Percentiles rank a stretch among this genome's conserved stretches.
phyloP scores from a whole-genome alignment of 2,888 invertebrate species.

The Cistogaster globosa region DNA sequence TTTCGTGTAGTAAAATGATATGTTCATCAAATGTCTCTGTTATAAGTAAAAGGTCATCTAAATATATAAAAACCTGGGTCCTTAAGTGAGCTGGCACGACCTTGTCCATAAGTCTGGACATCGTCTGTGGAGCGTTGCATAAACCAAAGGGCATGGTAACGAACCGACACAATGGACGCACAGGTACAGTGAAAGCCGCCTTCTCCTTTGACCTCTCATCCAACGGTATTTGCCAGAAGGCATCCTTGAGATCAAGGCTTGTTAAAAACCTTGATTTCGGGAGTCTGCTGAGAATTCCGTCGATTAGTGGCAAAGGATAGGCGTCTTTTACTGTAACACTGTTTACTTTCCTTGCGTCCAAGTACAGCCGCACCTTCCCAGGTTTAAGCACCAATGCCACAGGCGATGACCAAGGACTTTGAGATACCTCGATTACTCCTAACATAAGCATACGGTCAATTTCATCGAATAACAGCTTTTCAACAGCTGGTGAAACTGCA shows the following conservation, averaged over 20 bases:
- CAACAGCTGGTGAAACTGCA: neutral
- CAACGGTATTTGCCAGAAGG: neutral
- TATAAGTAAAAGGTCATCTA: constrained; percentile 6
- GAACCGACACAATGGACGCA: neutral
- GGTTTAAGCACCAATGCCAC: constrained; percentile 24
- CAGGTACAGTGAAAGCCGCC: neutral
- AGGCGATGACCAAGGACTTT: constrained; percentile 35
- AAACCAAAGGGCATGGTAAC: neutral
- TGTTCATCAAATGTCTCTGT: neutral
- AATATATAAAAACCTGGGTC: constrained; percentile 6
- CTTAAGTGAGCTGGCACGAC: neutral
- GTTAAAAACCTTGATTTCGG: constrained; percentile 15
- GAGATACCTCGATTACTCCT: constrained; percentile 26
- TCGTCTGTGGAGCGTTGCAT: constrained; percentile 2
- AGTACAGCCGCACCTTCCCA: constrained; percentile 41
- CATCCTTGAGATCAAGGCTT: constrained; percentile 7
- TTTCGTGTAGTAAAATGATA: too few relatives aligned
- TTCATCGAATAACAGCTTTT: neutral
- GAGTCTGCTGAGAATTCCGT: constrained; percentile 12
- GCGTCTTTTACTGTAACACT: too few relatives aligned
- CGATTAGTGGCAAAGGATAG: neutral
- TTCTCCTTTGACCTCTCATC: constrained; percentile 2
- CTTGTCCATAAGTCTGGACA: constrained; percentile 9
- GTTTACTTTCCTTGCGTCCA: constrained; percentile 31
- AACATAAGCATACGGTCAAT: constrained; percentile 7